Evolutionary conservation across 2,113 vertebrate genomes (phyloP), one percentile per base, ranked within the genome.

Genomic region (Ageneiosus marmoratus): DNA sequence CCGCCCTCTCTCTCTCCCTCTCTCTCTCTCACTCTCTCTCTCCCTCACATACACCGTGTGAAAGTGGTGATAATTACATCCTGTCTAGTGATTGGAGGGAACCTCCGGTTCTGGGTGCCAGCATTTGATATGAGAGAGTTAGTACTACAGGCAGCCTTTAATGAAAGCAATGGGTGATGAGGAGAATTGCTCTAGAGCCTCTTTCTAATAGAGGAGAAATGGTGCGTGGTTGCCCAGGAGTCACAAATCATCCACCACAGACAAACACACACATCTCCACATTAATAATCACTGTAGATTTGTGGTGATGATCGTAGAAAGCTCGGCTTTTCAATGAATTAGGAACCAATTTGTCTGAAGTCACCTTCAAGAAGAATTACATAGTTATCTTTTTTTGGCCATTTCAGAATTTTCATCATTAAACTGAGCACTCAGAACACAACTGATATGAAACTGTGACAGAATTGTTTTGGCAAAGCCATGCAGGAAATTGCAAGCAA

Each of bases 31-130:
- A 46, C 22, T 72, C 34, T 70, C 20, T n/a, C 4, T 15, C 22
- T 7, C 13, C 15, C 27, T 1, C 37, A 41, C 37, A 41, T 5
- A 41, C 37, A 41, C 37, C 2, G 37, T 3, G 73, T 60, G 73
- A 53, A 34, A 37, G 51, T 55, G 51, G 63, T 72, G 75, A 84
- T 84, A 79, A 84, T 87, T 84, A 77, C 83, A 79, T 82, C 58
- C 69, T 84, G 79, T 84, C 79, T 65, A 62, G 58, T 72, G 79
- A 65, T 79, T 55, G 82, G 75, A 82, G 48, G 34, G 77, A 84
- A 74, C 75, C 79, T 79, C 65, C 70, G 72, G 75, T 82, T 84
- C 56, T 78, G 56, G 51, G 29, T 62, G 44, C 27, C 67, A 79
- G 58, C 50, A 72, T 86, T 77, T 80, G 41, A 83, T 80, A 83